phyloP scores from a whole-genome alignment of 1,140 invertebrate genomes.

The Eriosoma lanigerum region DNA sequence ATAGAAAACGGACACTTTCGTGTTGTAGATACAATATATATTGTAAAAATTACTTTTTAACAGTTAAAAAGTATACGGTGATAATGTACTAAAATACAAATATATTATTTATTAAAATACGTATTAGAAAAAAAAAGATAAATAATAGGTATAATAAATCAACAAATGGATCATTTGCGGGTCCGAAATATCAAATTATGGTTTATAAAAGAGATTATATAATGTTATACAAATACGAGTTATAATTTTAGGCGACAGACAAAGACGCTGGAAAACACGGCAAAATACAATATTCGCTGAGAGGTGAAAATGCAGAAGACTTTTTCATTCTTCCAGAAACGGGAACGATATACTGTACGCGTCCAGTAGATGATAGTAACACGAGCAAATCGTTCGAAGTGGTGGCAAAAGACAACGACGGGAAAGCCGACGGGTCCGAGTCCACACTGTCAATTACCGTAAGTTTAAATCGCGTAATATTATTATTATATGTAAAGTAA shows the following conservation, averaged over 20 bases:
- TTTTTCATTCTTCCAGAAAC: background rate
- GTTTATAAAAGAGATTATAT: too few species aligned
- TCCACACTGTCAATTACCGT: background rate
- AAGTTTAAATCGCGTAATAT: background rate
- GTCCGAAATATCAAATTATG: too few species aligned
- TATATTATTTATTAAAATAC: too few species aligned
- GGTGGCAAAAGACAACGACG: conserved; percentile 6
- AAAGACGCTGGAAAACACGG: conserved; percentile 28
- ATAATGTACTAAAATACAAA: too few species aligned
- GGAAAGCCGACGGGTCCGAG: background rate
- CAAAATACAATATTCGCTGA: conserved; percentile 26
- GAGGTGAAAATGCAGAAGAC: background rate
- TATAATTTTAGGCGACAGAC: conserved; percentile 27
- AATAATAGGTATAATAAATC: too few species aligned
- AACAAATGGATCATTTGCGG: too few species aligned
- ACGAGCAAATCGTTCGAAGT: background rate
- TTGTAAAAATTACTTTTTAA: too few species aligned
- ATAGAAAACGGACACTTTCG: background rate
- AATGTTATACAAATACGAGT: too few species aligned
- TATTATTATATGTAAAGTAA: too few species aligned
- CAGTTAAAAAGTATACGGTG: too few species aligned
- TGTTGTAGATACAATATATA: too few species aligned
- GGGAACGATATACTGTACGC: conserved; percentile 12
- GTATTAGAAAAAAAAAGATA: too few species aligned
- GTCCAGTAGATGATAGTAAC: background rate